phyloP scores from a whole-genome alignment of 1,140 invertebrate species.

The Temnothorax longispinosus region DNA sequence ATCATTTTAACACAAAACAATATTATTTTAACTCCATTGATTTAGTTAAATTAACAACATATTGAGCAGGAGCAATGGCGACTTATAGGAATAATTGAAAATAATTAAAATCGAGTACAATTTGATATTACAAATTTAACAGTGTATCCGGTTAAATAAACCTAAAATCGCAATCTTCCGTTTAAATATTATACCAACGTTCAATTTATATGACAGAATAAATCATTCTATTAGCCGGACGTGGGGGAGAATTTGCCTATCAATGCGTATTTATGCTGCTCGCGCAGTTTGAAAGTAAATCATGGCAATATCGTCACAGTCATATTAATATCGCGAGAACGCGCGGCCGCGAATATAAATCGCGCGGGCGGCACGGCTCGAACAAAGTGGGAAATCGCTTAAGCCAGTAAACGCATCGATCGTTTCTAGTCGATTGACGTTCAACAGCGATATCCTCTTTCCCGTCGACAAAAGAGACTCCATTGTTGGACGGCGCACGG shows the following conservation, averaged over 20 bases:
- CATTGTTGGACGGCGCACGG: slow-evolving; percentile 52
- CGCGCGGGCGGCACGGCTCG: slow-evolving; percentile 30
- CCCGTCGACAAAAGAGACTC: slow-evolving; percentile 72
- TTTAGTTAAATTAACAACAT: too few species aligned
- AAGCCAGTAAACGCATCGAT: slow-evolving; percentile 75
- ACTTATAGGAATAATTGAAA: too few species aligned
- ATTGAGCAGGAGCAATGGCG: too few species aligned
- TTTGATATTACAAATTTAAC: too few species aligned
- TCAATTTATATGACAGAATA: slow-evolving; percentile 1
- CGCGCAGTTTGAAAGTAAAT: slow-evolving; percentile 34
- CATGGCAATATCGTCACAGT: slow-evolving; percentile 46
- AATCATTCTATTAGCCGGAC: slow-evolving; percentile 15
- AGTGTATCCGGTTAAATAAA: neutral
- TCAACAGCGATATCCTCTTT: slow-evolving; percentile 78
- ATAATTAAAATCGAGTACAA: too few species aligned
- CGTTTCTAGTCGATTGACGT: slow-evolving; percentile 79
- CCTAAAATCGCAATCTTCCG: neutral
- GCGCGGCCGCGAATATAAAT: slow-evolving; percentile 54
- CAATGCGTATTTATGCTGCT: slow-evolving; percentile 30
- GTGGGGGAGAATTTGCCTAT: neutral
- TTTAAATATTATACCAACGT: neutral
- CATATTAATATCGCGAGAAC: slow-evolving; percentile 52
- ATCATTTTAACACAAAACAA: too few species aligned
- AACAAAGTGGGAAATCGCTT: slow-evolving; percentile 71
- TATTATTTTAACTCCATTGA: too few species aligned